A percentile compares a stretch with the other conserved stretches of the same genome.
These are phyloP conservation scores for Microchirus variegatus DNA, from an alignment of 2,797 vertebrate genomes.

Conservation along the genomic window DNA sequence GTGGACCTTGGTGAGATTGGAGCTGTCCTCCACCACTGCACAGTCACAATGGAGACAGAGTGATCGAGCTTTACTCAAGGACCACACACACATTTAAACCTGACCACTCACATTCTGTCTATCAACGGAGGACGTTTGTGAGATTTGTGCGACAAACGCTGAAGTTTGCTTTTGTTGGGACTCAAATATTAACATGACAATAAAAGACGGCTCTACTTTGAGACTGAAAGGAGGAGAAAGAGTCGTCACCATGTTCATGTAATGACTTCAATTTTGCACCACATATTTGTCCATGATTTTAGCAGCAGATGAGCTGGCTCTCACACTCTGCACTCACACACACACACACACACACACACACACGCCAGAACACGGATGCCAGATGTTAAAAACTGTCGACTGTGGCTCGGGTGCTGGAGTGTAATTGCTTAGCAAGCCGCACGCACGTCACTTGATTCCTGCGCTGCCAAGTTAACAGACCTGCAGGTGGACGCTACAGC, in stretches of 20 bases:
- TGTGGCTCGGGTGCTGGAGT: conserved; percentile 55
- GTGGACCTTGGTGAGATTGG: conserved; percentile 27
- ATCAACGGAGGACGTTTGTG: too few species aligned
- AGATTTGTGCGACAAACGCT: too few species aligned
- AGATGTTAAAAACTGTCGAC: conserved; percentile 73
- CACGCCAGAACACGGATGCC: conserved; percentile 51
- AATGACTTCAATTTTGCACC: conserved; percentile 38
- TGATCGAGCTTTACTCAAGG: conserved; percentile 1
- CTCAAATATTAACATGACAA: not conserved
- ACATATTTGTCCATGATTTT: conserved; percentile 50
- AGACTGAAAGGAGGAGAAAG: conserved; percentile 2
- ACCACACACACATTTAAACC: conserved; percentile 8
- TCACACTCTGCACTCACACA: conserved; percentile 35
- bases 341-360: conserved; percentile 28
- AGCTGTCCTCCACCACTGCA: conserved; percentile 19
- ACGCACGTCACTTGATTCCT: conserved; percentile 60
- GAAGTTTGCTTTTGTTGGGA: too few species aligned
- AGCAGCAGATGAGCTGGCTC: conserved; percentile 63
- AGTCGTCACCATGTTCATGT: conserved; percentile 17
- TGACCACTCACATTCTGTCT: not conserved
- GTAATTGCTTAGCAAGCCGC: conserved; percentile 72
- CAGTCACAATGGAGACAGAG: conserved; percentile 17
- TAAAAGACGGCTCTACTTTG: not conserved
- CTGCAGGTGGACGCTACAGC: conserved; percentile 53
- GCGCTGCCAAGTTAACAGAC: conserved; percentile 50